These are phyloP conservation scores for Chondrilla cf. caribensis DNA, from an alignment of 37 sponge, comb jelly and placozoan genomes.

Conservation along the genomic window DNA sequence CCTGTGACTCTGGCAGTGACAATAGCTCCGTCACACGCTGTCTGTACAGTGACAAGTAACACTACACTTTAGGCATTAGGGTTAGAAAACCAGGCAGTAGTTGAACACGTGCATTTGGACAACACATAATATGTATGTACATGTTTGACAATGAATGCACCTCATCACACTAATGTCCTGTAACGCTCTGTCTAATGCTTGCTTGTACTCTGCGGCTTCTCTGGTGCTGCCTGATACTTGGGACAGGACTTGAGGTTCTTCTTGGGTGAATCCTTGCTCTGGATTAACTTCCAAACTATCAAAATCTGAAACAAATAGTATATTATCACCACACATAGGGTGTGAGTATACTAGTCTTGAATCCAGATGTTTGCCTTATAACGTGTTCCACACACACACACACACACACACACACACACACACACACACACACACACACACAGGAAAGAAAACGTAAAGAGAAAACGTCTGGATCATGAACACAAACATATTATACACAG, in stretches of 20 bases:
- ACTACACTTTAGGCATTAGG: no score
- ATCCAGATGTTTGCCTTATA: no score
- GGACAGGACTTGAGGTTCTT: no score
- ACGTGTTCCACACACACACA: no score
- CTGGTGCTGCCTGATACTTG: background rate
- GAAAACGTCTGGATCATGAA: no score
- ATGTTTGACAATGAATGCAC: slow-evolving; percentile 4
- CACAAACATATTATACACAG: background rate
- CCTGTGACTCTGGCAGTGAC: background rate
- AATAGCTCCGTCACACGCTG: background rate
- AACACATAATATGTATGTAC: no score
- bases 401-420: background rate
- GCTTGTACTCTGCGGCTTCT: slow-evolving; percentile 27
- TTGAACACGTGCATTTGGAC: background rate
- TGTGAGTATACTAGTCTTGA: no score
- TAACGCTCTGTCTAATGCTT: slow-evolving; percentile 33
- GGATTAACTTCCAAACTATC: background rate
- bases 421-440: background rate
- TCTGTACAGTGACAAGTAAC: slow-evolving; percentile 2
- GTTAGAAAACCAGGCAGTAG: no score
- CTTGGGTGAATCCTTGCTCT: no score
- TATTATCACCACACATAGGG: no score
- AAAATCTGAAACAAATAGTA: background rate
- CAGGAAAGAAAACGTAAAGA: no score
- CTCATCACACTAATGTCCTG: slow-evolving; percentile 50